phyloP scores from a whole-genome alignment of 2,888 invertebrate genomes.

The Scaeva pyrastri region DNA sequence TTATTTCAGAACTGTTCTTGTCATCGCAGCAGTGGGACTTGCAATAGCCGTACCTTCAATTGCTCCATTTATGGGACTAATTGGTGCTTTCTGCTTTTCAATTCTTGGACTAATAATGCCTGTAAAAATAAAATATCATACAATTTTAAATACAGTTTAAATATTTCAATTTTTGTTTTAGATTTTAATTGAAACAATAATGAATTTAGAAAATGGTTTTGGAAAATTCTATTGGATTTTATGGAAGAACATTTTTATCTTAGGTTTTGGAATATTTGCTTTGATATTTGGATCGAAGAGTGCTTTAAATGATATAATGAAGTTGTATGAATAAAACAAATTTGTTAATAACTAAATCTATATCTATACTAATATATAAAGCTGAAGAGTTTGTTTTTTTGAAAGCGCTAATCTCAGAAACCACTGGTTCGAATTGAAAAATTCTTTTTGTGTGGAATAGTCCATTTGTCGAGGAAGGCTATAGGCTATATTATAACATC shows the following conservation, averaged over 20 bases:
- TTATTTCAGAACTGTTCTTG: conserved; percentile 86
- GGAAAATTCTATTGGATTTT: conserved; percentile 89
- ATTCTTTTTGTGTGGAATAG: too few species aligned
- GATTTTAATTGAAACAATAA: conserved; percentile 91
- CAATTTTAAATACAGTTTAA: neutral
- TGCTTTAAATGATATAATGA: conserved; percentile 87
- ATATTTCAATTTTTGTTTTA: conserved; percentile 60
- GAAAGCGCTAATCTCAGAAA: too few species aligned
- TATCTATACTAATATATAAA: too few species aligned
- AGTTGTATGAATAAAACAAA: conserved; percentile 77
- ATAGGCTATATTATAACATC: too few species aligned
- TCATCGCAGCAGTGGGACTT: conserved; percentile 88
- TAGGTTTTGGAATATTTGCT: conserved; percentile 91
- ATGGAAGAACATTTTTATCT: conserved; percentile 91
- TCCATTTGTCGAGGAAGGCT: too few species aligned
- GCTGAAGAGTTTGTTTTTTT: too few species aligned
- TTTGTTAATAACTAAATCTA: too few species aligned
- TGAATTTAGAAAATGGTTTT: conserved; percentile 93
- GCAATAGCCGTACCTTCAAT: conserved; percentile 96
- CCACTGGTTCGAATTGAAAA: too few species aligned
- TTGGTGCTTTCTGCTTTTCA: conserved; percentile 97
- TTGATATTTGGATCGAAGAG: conserved; percentile 91
- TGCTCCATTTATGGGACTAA: conserved; percentile 94
- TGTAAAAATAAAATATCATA: conserved; percentile 81
- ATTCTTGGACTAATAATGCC: conserved; percentile 95